Evolutionary conservation across 2,113 vertebrate genomes (phyloP).

Genomic region (Felis chaus): DNA sequence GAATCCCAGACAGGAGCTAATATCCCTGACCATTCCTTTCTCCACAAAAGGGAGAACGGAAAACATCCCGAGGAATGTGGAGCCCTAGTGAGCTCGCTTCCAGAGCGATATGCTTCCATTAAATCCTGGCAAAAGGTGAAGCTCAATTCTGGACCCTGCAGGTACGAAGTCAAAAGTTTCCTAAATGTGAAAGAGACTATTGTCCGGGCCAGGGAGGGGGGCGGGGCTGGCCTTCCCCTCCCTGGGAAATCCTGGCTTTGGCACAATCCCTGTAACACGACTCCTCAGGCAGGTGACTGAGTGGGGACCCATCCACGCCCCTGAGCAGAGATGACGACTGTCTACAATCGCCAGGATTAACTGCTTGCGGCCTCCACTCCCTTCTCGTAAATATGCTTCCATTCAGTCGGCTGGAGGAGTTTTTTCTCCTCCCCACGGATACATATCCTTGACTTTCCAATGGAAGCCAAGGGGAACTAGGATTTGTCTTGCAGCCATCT

Average conservation of each 20-base stretch:
- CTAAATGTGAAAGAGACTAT: not conserved
- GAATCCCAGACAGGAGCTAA: not conserved
- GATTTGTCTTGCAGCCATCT: slow-evolving; percentile 33
- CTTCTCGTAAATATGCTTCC: slow-evolving; percentile 50
- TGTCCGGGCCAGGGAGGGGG: not conserved
- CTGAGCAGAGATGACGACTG: not conserved
- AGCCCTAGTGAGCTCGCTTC: not conserved
- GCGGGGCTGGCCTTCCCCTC: rapidly evolving
- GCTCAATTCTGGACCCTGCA: not conserved
- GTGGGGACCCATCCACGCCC: not conserved
- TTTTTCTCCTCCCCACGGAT: slow-evolving; percentile 21
- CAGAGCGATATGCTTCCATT: not conserved
- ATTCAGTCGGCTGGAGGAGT: not conserved
- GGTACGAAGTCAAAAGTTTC: not conserved
- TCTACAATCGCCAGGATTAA: not conserved
- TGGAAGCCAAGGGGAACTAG: slow-evolving; percentile 35
- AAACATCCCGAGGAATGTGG: not conserved
- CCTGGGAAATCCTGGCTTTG: not conserved
- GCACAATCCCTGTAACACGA: not conserved
- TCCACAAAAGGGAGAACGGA: not conserved
- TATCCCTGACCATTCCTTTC: not conserved
- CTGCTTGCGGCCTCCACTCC: not conserved
- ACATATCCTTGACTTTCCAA: slow-evolving; percentile 66
- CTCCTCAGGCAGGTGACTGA: not conserved
- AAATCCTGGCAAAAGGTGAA: not conserved